Percentiles rank a stretch among this genome's conserved stretches.
Evolutionary conservation across 64 coral and sea anemone species (phyloP).

Genomic region (Actinia equina): DNA sequence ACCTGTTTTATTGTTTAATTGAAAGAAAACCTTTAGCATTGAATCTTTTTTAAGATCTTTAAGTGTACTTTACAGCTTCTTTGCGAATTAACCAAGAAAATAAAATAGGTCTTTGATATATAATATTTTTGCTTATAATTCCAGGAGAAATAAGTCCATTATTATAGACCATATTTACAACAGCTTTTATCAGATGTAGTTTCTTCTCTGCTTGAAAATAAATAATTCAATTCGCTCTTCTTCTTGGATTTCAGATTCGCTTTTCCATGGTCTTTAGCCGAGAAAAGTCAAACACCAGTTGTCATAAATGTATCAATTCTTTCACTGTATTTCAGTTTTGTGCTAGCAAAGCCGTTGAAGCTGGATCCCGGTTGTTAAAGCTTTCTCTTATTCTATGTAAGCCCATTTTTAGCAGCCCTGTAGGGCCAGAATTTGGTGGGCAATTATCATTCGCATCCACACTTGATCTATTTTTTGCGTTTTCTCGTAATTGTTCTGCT

Average conservation of each 20-base stretch:
- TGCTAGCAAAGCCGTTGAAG: background rate
- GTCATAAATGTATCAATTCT: background rate
- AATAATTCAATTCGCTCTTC: slow-evolving; percentile 25
- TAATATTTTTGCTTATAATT: background rate
- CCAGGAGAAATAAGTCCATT: background rate
- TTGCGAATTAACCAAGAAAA: background rate
- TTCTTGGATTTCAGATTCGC: background rate
- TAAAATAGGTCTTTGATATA: background rate
- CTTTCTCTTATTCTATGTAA: slow-evolving; percentile 20
- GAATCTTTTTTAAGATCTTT: background rate
- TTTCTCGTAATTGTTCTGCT: slow-evolving; percentile 89
- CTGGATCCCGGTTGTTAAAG: background rate
- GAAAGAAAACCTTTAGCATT: background rate
- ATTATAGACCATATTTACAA: slow-evolving; percentile 3
- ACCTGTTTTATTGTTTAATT: background rate
- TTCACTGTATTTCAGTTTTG: slow-evolving; percentile 5
- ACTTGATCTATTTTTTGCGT: slow-evolving; percentile 55
- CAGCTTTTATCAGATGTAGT: background rate
- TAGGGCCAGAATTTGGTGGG: slow-evolving; percentile 13
- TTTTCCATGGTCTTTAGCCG: background rate
- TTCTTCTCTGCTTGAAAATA: slow-evolving; percentile 21
- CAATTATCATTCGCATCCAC: background rate
- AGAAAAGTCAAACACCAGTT: background rate
- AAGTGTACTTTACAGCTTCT: background rate
- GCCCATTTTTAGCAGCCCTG: slow-evolving; percentile 12